These are phyloP conservation scores for Panagrolaimus sp. DNA, from an alignment of 1,140 invertebrate species.

Conservation along the genomic window DNA sequence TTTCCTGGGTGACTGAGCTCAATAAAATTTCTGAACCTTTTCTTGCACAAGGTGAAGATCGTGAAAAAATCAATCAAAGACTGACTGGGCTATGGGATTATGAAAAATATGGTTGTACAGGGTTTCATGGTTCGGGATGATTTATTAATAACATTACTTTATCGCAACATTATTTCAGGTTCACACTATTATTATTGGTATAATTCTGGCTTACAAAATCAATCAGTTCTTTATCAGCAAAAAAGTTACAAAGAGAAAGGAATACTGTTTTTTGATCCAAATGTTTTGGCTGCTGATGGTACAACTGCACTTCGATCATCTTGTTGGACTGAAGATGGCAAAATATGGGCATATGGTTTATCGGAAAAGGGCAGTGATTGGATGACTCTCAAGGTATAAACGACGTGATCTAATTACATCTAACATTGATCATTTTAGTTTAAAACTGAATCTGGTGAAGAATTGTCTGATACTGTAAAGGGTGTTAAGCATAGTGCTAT, in stretches of 20 bases:
- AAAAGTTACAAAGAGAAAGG: slow-evolving; percentile 73
- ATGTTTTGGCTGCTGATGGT: slow-evolving; percentile 82
- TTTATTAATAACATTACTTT: too few species aligned
- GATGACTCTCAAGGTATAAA: slow-evolving; percentile 70
- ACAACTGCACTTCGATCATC: slow-evolving; percentile 75
- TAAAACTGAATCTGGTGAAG: slow-evolving; percentile 67
- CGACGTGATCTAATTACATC: slow-evolving; percentile 45
- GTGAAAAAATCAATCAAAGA: slow-evolving; percentile 68
- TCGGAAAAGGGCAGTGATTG: slow-evolving; percentile 83
- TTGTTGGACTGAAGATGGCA: slow-evolving; percentile 82
- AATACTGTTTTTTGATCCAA: slow-evolving; percentile 88
- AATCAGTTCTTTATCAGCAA: slow-evolving; percentile 89
- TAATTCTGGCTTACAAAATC: slow-evolving; percentile 92
- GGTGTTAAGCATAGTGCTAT: slow-evolving; percentile 84
- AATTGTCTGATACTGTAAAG: slow-evolving; percentile 78
- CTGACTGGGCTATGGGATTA: slow-evolving; percentile 90
- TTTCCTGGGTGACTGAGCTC: slow-evolving; percentile 81
- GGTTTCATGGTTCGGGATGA: slow-evolving; percentile 71
- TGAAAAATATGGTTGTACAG: slow-evolving; percentile 84
- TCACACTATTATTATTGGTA: slow-evolving; percentile 86
- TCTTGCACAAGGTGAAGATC: slow-evolving; percentile 70
- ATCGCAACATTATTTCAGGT: too few species aligned
- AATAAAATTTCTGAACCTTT: slow-evolving; percentile 82
- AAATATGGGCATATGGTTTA: slow-evolving; percentile 80
- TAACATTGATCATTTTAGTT: slow-evolving; percentile 56